Base-by-base conservation (phyloP, 2,888 invertebrate species). In the Melikaiella ostensackeni region DNA sequence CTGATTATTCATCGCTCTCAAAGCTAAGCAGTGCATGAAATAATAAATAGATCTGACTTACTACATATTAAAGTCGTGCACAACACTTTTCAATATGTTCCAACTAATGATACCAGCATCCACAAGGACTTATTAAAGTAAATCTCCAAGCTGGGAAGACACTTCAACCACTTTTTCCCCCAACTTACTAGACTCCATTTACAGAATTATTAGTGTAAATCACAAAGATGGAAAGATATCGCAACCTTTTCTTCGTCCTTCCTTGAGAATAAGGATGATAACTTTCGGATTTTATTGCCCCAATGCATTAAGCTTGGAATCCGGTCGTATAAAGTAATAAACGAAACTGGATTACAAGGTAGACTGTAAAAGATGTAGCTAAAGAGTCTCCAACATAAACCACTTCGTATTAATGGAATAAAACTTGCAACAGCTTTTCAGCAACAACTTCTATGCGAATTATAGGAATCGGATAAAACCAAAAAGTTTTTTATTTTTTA, bases 311-410 rank as follows among this genome's bases (percentile, higher is more conserved):
- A 50, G 50, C 46, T 46, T 66, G 66, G 46, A 46, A 46, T 46
- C 46, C 46, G 46, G 46, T 66, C 46, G 46, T 66, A 66, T 66
- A 66, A 66, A 66, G 46, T 66, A 66, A 66, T 66, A 66, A 66
- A 66, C 46, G 66, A 66, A 66, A 66, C 66, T 66, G 66, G 66
- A 66, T 66, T 66, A 66, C 42, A 66, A 46, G 66, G 38, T 66
- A 27, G 24, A n/a, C 19, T 50, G n/a, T 50, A 50, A 9, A 66
- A 66, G 42, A 46, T 21, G 66, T 27, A 66, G 46, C 42, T 24
- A 35, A 62, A 62, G 30, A 42, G 27, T 27, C 16, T 19, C 7
- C 66, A 42, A 66, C 42, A 66, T 66, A 66, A 66, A 66, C 66
- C 66, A 66, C 66, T 66, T 66, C 16, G 66, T 13, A 42, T 66